phyloP scores from a whole-genome alignment of 2,797 vertebrate species.

The Ispidina lecontei region DNA sequence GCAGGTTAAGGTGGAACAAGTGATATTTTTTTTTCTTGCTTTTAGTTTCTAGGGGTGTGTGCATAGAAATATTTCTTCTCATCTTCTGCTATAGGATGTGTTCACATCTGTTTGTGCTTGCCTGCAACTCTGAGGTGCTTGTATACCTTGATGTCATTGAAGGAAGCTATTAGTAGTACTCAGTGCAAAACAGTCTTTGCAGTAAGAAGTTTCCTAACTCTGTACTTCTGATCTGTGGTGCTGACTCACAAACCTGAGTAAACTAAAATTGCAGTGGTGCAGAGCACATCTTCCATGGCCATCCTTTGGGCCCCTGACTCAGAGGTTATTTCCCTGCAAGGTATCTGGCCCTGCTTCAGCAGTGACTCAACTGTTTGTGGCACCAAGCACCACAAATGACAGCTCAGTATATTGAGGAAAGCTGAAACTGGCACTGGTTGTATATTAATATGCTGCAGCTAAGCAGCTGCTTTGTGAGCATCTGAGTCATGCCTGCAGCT shows the following conservation, averaged over 20 bases:
- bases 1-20: not conserved
- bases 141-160: not conserved
- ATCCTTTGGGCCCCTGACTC: not conserved
- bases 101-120: not conserved
- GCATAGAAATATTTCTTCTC: not conserved
- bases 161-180: not conserved
- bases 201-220: not conserved
- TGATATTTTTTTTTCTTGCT: not conserved
- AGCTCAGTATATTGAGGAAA: not conserved
- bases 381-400: not conserved
- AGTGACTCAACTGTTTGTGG: slow-evolving; percentile 27
- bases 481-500: slow-evolving; percentile 34
- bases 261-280: not conserved
- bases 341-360: not conserved
- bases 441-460: not conserved
- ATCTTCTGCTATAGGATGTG: not conserved
- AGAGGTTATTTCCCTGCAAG: not conserved
- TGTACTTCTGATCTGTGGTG: not conserved
- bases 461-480: not conserved
- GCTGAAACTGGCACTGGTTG: slow-evolving; percentile 11
- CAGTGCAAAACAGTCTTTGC: not conserved
- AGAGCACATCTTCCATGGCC: not conserved
- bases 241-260: not conserved
- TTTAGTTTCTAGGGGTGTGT: not conserved
- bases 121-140: not conserved